Evolutionary conservation across 1,140 invertebrate species (phyloP).

Genomic region (Leptestheria dahalacensis): DNA sequence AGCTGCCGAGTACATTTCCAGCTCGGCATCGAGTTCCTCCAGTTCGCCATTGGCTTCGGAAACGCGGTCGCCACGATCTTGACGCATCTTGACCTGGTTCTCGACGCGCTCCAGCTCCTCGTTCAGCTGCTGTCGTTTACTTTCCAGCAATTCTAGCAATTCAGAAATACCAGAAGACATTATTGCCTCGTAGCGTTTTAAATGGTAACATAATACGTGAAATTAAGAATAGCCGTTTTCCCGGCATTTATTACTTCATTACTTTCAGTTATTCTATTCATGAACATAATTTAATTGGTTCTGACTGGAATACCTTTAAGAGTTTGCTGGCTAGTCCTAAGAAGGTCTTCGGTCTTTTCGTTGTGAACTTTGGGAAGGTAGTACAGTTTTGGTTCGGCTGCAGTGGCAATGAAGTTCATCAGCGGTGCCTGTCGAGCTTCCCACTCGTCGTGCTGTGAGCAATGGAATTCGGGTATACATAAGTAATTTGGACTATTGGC

Average conservation of each 20-base stretch:
- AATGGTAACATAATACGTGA: not conserved
- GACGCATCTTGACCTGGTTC: conserved; percentile 1
- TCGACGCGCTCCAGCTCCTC: conserved; percentile 11
- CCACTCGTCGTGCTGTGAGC: conserved; percentile 55
- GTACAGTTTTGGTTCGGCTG: conserved; percentile 69
- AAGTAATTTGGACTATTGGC: too few species aligned
- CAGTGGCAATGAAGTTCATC: conserved; percentile 72
- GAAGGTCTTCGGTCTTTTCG: conserved; percentile 36
- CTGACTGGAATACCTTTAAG: conserved; percentile 35
- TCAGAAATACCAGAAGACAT: not conserved
- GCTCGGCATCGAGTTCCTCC: conserved; percentile 7
- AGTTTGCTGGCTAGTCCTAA: conserved; percentile 39
- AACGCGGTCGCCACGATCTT: not conserved
- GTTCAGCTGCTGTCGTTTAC: conserved; percentile 4
- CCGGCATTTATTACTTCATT: too few species aligned
- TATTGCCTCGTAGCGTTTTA: not conserved
- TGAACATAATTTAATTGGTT: not conserved
- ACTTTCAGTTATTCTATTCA: not conserved
- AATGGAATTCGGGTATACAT: not conserved
- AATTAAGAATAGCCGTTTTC: too few species aligned
- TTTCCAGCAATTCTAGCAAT: conserved; percentile 11
- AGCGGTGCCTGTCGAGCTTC: conserved; percentile 60
- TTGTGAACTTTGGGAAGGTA: conserved; percentile 63
- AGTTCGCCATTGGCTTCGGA: not conserved
- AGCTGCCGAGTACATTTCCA: conserved; percentile 8